Base-by-base conservation (phyloP, 2,888 invertebrate genomes). In the Perizoma flavofasciatum region DNA sequence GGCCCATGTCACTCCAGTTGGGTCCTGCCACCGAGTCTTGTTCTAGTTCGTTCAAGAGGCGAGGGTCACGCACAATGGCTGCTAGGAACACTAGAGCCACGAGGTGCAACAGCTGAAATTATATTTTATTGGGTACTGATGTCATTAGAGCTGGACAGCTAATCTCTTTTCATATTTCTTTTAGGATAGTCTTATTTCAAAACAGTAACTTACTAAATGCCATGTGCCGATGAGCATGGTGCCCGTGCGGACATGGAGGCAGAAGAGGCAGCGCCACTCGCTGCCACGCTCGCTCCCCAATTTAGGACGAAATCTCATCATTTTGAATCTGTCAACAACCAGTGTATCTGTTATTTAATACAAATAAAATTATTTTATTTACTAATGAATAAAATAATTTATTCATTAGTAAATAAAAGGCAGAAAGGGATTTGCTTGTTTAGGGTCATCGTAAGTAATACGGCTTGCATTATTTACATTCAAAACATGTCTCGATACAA, bases 241-340 rank as follows among this genome's bases (percentile, higher is more conserved):
- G 40, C 96, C 96, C 22, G 96, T 97, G 62, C 96, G 94, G 51
- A 97, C 97, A 88, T 97, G 97, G 59, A 96, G 93, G 73, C 96
- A 96, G 79, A 96, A 95, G 80, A 95, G 96, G 88, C 96, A 96
- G 73, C 94, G 93, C 95, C 96, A 96, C 80, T 96, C 96, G 74
- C 94, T 95, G 80, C 93, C 93, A 68, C 94, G 88, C 74, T 95
- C 93, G 74, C 94, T 94, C 72, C 95, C 93, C 85, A 94, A 79
- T 83, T 95, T 95, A 67, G 94, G 91, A 55, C 94, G 92, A 90
- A 94, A 93, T 72, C 93, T 88, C 82, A 94, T 89, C 94, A 94
- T 94, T 41, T 58, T 62, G 6, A 45, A 51, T 51, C 54, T 58
- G 51, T 49, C 0, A 44, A 55, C 40, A 48, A 53, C 10, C n/a